Percentiles rank a stretch among this genome's conserved stretches.
Conservation (phyloP, 2,113 vertebrate genomes). For the Eulacestoma nigropectus region DNA sequence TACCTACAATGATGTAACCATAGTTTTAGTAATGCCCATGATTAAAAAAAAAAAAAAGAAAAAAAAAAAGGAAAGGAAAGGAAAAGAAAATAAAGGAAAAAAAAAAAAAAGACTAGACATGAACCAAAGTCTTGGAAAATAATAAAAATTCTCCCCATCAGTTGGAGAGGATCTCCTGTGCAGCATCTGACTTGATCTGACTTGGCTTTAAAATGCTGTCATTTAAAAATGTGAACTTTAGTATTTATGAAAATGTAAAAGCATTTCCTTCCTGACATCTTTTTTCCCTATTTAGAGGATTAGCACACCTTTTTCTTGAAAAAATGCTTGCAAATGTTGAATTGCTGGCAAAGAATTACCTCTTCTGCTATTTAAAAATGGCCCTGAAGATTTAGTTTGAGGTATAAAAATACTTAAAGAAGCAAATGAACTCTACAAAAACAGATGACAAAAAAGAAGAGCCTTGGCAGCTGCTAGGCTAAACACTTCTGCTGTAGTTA, state of each 20-base stretch:
- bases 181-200: neutral
- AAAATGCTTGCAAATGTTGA: neutral
- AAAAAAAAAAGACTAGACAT: neutral
- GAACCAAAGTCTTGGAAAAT: neutral
- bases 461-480: neutral
- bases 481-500: neutral
- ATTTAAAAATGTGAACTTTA: neutral
- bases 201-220: neutral
- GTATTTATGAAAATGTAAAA: neutral
- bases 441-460: neutral
- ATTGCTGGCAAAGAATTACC: neutral
- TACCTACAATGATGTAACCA: neutral
- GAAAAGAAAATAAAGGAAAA: rapidly evolving
- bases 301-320: neutral
- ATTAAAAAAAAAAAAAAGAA: neutral
- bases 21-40: neutral
- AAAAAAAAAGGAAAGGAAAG: too few species aligned
- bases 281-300: neutral
- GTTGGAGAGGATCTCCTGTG: neutral
- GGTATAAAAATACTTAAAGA: neutral
- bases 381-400: neutral
- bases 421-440: neutral
- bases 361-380: neutral
- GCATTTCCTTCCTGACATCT: neutral
- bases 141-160: neutral